These are phyloP conservation scores for Brienomyrus longianalis DNA, from an alignment of 2,113 vertebrate genomes.

Conservation along the genomic window DNA sequence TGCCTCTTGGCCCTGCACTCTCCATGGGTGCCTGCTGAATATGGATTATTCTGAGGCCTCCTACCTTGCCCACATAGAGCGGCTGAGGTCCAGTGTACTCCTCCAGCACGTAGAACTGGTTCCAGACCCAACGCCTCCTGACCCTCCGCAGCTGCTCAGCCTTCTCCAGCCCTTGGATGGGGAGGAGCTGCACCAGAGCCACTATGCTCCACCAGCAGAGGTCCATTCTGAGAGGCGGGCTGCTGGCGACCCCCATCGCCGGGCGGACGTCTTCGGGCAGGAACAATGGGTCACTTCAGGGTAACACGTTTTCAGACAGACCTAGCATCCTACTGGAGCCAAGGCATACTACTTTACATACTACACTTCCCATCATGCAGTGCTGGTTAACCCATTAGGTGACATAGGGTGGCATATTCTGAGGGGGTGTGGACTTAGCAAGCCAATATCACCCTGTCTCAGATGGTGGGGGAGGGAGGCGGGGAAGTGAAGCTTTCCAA, in stretches of 20 bases:
- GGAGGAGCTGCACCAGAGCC: constrained; percentile 34
- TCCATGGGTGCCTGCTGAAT: neutral
- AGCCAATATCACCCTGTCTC: neutral
- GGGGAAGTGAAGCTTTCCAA: neutral
- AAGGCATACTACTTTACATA: neutral
- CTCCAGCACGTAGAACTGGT: constrained; percentile 96
- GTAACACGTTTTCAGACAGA: neutral
- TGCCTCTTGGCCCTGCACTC: neutral
- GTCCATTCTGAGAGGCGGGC: neutral
- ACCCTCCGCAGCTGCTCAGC: constrained; percentile 59
- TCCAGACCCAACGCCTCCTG: constrained; percentile 96
- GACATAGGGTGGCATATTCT: neutral
- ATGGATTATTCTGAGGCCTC: constrained; percentile 16
- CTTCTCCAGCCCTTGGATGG: constrained; percentile 33
- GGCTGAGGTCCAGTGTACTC: constrained; percentile 90
- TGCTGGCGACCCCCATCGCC: neutral
- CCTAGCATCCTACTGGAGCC: neutral
- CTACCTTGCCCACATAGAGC: constrained; percentile 92
- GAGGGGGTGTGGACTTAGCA: neutral
- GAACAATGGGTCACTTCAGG: neutral
- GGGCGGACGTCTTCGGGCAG: neutral
- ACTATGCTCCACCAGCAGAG: neutral
- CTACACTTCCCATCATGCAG: neutral
- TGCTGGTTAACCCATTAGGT: neutral
- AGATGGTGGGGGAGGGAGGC: too few species aligned